These are phyloP conservation scores for Philopotamus ludificatus DNA, from an alignment of 1,140 invertebrate species.

Conservation along the genomic window DNA sequence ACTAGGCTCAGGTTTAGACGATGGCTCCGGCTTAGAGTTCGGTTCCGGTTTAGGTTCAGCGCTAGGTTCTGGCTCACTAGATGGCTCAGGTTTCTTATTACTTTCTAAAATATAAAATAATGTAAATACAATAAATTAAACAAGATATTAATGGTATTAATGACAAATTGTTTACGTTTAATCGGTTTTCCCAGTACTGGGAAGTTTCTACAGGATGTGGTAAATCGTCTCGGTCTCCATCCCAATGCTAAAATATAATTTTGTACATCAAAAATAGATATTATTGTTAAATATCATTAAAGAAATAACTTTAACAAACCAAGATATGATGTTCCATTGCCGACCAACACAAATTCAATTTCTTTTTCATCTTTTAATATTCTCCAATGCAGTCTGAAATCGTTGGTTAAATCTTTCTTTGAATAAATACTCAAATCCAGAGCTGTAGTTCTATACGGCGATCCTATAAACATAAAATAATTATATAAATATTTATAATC, in stretches of 20 bases:
- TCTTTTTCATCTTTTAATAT: conserved; percentile 77
- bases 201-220: conserved; percentile 73
- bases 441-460: conserved; percentile 62
- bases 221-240: conserved; percentile 74
- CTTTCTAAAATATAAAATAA: not conserved
- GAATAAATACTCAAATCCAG: conserved; percentile 69
- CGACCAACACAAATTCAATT: conserved; percentile 80
- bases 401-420: conserved; percentile 67
- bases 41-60: conserved; percentile 45
- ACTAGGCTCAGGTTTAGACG: conserved; percentile 49
- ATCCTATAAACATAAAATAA: conserved; percentile 53
- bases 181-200: conserved; percentile 62
- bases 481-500: conserved; percentile 7
- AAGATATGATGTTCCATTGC: conserved; percentile 83
- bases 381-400: conserved; percentile 79
- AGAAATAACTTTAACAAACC: conserved; percentile 48
- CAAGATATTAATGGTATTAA: not conserved
- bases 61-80: conserved; percentile 45
- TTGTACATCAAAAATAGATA: conserved; percentile 3
- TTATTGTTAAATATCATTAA: not conserved
- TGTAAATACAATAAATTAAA: not conserved
- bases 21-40: conserved; percentile 48
- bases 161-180: conserved; percentile 43
- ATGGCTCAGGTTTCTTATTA: conserved; percentile 43
- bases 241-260: conserved; percentile 57